phyloP scores from a whole-genome alignment of 1,140 invertebrate species.

The Drosophila setifemur region DNA sequence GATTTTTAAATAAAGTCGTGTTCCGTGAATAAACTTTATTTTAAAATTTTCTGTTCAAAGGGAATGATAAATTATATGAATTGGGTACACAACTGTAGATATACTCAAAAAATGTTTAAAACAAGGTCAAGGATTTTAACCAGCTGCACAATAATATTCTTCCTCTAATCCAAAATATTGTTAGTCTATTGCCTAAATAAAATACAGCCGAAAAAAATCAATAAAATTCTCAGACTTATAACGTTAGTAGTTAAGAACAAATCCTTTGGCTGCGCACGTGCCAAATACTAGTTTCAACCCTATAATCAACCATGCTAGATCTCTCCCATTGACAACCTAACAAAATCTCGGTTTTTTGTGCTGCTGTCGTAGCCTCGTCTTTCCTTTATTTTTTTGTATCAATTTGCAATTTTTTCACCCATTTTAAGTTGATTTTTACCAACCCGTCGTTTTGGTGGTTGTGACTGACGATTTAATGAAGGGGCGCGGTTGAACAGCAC shows the following conservation, averaged over 20 bases:
- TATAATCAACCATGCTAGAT: constrained; percentile 62
- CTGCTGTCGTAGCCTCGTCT: constrained; percentile 59
- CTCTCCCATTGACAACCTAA: constrained; percentile 22
- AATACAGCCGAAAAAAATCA: constrained; percentile 47
- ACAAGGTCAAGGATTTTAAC: no score
- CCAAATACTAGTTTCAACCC: constrained; percentile 55
- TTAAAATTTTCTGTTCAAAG: no score
- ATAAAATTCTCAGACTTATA: constrained; percentile 35
- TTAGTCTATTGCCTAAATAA: no score
- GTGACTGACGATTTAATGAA: constrained; percentile 55
- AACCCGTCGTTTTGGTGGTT: constrained; percentile 50
- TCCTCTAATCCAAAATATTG: no score
- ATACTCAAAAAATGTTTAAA: no score
- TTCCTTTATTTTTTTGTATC: constrained; percentile 72
- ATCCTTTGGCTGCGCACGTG: constrained; percentile 72
- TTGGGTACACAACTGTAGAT: no score
- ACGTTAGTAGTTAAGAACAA: constrained; percentile 14
- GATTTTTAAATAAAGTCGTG: no score
- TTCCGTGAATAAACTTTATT: no score
- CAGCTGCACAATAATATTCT: no score
- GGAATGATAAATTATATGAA: no score
- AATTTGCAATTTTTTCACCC: constrained; percentile 75
- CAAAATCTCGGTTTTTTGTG: constrained; percentile 40
- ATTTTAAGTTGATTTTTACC: constrained; percentile 66
- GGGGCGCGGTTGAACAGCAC: constrained; percentile 43